Evolutionary conservation across 2,113 vertebrate species (phyloP).

Genomic region (Rallus limicola): DNA sequence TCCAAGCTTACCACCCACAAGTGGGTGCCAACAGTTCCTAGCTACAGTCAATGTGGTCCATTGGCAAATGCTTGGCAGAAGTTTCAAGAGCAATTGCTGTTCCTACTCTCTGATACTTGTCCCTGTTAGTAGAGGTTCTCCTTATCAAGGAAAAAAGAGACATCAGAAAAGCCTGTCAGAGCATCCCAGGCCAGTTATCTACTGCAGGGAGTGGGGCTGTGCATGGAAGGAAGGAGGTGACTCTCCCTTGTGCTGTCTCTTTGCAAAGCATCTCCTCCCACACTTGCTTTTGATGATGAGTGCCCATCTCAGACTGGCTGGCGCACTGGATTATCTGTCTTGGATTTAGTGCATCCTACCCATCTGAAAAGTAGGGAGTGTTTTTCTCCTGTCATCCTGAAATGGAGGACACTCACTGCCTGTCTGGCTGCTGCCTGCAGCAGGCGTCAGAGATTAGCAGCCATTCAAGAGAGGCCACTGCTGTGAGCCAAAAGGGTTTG

Average conservation of each 20-base stretch:
- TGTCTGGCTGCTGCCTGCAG: conserved; percentile 42
- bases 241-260: neutral
- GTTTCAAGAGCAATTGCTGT: neutral
- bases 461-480: conserved; percentile 14
- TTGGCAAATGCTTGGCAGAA: neutral
- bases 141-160: neutral
- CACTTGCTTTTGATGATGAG: neutral
- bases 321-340: neutral
- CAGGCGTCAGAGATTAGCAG: conserved; percentile 30
- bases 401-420: neutral
- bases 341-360: neutral
- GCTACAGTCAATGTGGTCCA: neutral
- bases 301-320: conserved; percentile 25
- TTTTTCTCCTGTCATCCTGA: neutral
- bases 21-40: neutral
- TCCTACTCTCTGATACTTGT: neutral
- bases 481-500: conserved; percentile 29
- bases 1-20: neutral
- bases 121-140: too few species aligned
- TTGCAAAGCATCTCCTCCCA: neutral
- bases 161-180: neutral
- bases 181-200: neutral
- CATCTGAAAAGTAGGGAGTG: conserved; percentile 12
- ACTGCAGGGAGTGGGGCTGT: neutral
- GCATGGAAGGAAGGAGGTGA: neutral